A percentile compares a stretch with the other conserved stretches of the same genome.
Evolutionary conservation across 1,140 invertebrate genomes (phyloP).

Genomic region (Cyphomyrmex costatus): DNA sequence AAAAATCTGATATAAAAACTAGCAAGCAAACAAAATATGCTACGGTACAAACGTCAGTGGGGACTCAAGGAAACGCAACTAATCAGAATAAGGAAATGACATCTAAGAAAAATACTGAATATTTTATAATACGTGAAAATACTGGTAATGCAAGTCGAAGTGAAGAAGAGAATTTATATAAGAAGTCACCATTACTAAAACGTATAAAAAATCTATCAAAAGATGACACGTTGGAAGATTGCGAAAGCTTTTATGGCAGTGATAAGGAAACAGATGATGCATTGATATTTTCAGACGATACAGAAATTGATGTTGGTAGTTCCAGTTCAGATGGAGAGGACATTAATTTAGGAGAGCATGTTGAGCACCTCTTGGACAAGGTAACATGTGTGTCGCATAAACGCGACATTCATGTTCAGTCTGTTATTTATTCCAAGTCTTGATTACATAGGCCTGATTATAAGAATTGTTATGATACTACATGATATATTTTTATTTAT

Average conservation of each 20-base stretch:
- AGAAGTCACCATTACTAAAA: slow-evolving; percentile 74
- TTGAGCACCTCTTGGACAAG: slow-evolving; percentile 83
- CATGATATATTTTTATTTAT: neutral
- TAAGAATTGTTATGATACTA: neutral
- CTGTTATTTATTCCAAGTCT: slow-evolving; percentile 28
- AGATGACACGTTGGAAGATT: slow-evolving; percentile 83
- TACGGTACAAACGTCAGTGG: neutral
- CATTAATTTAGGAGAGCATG: slow-evolving; percentile 79
- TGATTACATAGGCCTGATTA: neutral
- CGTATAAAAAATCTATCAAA: slow-evolving; percentile 75
- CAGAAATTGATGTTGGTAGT: slow-evolving; percentile 85
- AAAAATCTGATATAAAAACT: slow-evolving; percentile 18
- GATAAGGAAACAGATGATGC: slow-evolving; percentile 90
- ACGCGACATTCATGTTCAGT: neutral
- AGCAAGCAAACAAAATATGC: neutral
- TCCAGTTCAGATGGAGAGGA: slow-evolving; percentile 84
- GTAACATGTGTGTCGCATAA: slow-evolving; percentile 74
- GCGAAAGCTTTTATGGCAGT: slow-evolving; percentile 89
- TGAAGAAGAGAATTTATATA: slow-evolving; percentile 68
- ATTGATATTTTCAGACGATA: slow-evolving; percentile 91
- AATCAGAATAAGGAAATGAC: slow-evolving; percentile 60
- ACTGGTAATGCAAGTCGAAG: slow-evolving; percentile 71
- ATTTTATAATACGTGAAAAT: slow-evolving; percentile 78
- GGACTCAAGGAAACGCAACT: neutral
- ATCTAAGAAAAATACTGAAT: slow-evolving; percentile 74